Evolutionary conservation across 2,113 vertebrate genomes (phyloP).

Genomic region (Tetrax tetrax): DNA sequence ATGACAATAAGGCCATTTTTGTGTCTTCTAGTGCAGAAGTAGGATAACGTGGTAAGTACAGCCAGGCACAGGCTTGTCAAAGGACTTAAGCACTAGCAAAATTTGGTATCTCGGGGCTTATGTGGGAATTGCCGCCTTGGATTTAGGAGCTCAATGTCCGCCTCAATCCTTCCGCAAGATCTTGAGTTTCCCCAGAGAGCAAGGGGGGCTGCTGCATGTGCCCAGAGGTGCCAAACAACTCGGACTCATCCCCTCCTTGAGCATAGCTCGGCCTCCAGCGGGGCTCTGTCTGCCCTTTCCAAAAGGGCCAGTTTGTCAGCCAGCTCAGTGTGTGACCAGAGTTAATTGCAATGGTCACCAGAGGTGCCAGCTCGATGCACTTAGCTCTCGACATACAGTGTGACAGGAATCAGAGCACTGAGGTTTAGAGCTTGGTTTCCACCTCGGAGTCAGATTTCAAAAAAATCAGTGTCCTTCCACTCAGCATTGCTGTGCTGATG

Average conservation of each 20-base stretch:
- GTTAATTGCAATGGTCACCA: not conserved
- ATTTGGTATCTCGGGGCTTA: accelerated
- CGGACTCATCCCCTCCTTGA: not conserved
- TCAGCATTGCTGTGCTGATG: accelerated
- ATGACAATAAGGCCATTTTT: not conserved
- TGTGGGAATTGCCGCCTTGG: not conserved
- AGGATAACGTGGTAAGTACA: not conserved
- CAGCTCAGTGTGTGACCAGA: accelerated
- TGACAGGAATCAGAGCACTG: not conserved
- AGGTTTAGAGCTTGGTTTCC: not conserved
- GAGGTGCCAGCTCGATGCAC: not conserved
- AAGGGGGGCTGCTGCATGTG: not conserved
- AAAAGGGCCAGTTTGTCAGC: accelerated
- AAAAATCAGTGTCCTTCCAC: not conserved
- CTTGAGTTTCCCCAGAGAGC: not conserved
- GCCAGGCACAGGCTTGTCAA: not conserved
- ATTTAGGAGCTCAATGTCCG: not conserved
- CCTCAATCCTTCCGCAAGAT: not conserved
- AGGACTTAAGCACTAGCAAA: not conserved
- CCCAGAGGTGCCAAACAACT: not conserved
- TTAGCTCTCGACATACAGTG: not conserved
- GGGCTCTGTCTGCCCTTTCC: not conserved
- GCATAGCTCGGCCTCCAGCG: not conserved
- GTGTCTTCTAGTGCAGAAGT: not conserved
- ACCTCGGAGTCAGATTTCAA: not conserved